phyloP scores from a whole-genome alignment of 2,888 invertebrate genomes.

The Phengaris alcon region DNA sequence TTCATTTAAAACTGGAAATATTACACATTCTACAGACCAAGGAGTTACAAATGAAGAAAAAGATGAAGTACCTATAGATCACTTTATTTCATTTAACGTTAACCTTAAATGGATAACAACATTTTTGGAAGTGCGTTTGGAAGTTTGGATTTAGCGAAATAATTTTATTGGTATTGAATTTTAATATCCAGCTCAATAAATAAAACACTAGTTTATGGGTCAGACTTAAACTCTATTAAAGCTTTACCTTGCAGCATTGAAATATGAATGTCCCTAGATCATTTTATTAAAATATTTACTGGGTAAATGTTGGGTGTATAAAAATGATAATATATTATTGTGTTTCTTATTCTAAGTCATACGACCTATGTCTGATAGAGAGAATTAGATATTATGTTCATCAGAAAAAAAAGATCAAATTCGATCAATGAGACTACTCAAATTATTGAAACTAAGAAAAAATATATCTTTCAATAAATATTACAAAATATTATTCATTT shows the following conservation, averaged over 20 bases:
- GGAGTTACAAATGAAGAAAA: too few relatives aligned
- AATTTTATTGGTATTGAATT: background rate
- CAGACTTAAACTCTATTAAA: background rate
- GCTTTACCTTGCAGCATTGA: background rate
- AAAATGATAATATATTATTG: too few relatives aligned
- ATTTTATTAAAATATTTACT: background rate
- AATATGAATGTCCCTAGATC: background rate
- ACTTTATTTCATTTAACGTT: too few relatives aligned
- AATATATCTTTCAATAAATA: background rate
- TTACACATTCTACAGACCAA: background rate
- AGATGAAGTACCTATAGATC: too few relatives aligned
- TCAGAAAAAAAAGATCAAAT: too few relatives aligned
- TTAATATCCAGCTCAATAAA: background rate
- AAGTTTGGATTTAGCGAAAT: background rate
- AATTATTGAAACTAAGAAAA: background rate
- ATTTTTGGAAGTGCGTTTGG: background rate
- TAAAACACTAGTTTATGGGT: background rate
- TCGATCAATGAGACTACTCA: too few relatives aligned
- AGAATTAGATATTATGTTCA: too few relatives aligned
- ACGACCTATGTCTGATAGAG: too few relatives aligned
- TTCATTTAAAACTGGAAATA: constrained; percentile 29
- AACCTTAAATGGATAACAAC: too few relatives aligned
- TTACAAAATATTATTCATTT: background rate
- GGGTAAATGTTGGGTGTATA: too few relatives aligned
- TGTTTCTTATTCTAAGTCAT: too few relatives aligned